A percentile compares a stretch with the other conserved stretches of the same genome.
Conservation (phyloP, 2,888 invertebrate genomes). For the Brenthis hecate region DNA sequence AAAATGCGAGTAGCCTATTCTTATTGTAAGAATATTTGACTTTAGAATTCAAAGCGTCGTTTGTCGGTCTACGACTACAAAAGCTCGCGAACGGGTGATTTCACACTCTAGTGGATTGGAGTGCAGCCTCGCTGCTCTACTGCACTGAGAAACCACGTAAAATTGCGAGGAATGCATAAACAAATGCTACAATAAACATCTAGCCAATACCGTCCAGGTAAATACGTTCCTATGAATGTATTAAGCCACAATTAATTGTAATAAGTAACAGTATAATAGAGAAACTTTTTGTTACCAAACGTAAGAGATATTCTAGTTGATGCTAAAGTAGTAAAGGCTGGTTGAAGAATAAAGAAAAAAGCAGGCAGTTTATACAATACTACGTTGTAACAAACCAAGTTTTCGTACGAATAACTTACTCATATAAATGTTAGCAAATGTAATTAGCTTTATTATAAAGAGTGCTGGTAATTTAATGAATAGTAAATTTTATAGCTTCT, state of each 20-base stretch:
- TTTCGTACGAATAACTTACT: no score
- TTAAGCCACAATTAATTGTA: background rate
- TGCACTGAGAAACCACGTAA: slow-evolving; percentile 66
- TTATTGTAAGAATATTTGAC: slow-evolving; percentile 25
- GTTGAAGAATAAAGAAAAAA: no score
- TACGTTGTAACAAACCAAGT: no score
- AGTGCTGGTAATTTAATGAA: no score
- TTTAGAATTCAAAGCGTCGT: slow-evolving; percentile 43
- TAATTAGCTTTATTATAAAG: no score
- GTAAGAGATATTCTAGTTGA: no score
- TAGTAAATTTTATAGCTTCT: no score
- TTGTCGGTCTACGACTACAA: slow-evolving; percentile 64
- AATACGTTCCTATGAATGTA: background rate
- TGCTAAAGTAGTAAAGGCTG: no score
- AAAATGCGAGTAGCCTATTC: slow-evolving; percentile 43
- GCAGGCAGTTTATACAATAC: no score
- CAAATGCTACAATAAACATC: slow-evolving; percentile 28
- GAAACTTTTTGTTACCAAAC: background rate
- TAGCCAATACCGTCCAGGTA: slow-evolving; percentile 25
- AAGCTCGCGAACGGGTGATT: slow-evolving; percentile 64
- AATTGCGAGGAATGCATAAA: slow-evolving; percentile 50
- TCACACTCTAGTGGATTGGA: slow-evolving; percentile 65
- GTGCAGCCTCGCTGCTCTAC: slow-evolving; percentile 53
- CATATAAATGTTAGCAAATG: no score
- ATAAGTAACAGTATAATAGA: background rate